A percentile compares a stretch with the other conserved stretches of the same genome.
Evolutionary conservation across 2,888 invertebrate species (phyloP).

Genomic region (Eristalis arbustorum): DNA sequence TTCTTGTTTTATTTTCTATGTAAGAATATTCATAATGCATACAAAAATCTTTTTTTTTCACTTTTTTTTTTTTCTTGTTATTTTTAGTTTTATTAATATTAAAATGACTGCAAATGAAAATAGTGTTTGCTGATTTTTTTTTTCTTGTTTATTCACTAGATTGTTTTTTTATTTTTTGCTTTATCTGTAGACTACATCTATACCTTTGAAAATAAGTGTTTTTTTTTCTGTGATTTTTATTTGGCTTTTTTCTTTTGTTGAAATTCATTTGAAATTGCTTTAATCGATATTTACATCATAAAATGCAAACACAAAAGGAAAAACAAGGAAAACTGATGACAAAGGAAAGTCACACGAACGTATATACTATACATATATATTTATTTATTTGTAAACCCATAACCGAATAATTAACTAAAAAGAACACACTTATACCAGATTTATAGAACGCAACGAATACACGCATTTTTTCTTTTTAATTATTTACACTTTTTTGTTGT

Average conservation of each 20-base stretch:
- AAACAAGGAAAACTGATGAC: conserved; percentile 30
- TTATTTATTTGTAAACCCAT: conserved; percentile 43
- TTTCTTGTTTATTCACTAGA: conserved; percentile 20
- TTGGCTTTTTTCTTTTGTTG: conserved; percentile 47
- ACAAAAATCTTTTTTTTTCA: conserved; percentile 59
- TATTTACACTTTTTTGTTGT: conserved; percentile 61
- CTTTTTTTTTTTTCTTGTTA: neutral
- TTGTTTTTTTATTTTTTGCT: neutral
- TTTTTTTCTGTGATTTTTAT: conserved; percentile 34
- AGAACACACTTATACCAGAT: neutral
- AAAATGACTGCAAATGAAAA: conserved; percentile 58
- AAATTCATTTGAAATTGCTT: conserved; percentile 58
- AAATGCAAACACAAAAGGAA: conserved; percentile 46
- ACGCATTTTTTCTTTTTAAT: conserved; percentile 47
- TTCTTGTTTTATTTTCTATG: conserved; percentile 44
- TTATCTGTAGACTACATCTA: conserved; percentile 58
- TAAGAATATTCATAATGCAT: conserved; percentile 66
- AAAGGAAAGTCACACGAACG: conserved; percentile 22
- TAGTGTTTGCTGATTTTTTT: conserved; percentile 55
- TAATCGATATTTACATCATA: conserved; percentile 67
- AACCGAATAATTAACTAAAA: conserved; percentile 40
- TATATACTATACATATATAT: neutral
- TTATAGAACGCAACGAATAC: conserved; percentile 44
- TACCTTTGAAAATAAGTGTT: conserved; percentile 53
- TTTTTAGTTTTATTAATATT: conserved; percentile 33